Base-by-base conservation (phyloP, 2,113 vertebrate species). In the Prinia subflava region DNA sequence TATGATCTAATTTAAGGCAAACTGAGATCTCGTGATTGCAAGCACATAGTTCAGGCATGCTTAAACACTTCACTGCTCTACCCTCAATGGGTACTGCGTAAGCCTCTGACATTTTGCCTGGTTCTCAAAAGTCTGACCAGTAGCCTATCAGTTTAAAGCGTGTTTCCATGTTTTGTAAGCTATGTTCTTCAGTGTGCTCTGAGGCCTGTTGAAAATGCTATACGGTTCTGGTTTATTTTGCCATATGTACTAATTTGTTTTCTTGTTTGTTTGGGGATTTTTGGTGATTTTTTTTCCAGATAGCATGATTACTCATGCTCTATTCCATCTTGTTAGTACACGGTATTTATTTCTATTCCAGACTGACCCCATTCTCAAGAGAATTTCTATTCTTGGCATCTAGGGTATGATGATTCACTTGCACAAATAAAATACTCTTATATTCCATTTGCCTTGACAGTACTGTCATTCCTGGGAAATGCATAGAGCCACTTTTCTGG, bases 361-460 rank as follows among this genome's bases (percentile, higher is more conserved):
- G 88, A 68, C 60, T 92, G 89, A 95, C 92, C 92, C 76, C 57
- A 21, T 89, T 95, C 89, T 95, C 94, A 86, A 52, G 95, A 87
- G 79, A 73, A 63, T 87, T 95, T 82, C 95, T 95, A 91, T 97
- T 96, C 75, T 94, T 4, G 19, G 91, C 19, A 7, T 79, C 39
- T 74, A 69, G 91, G 46, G 41, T 86, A 56, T 70, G 76, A 81
- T 94, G 86, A 95, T 81, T 96, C 89, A 93, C 42, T 86, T 50
- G 59, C 71, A 90, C 15, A 16, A 63, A 44, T 50, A 42, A 65
- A 90, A 74, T 63, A 81, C 47, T 89, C 56, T 65, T 39, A 35
- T 83, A 24, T 92, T 93, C 47, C 52, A 14, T 86, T 90, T 83
- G 64, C n/a, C 37, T 81, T 75, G 80, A 87, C 33, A 64, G 41